Evolutionary conservation across 1,140 invertebrate species (phyloP).

Genomic region (Ceratitis capitata): DNA sequence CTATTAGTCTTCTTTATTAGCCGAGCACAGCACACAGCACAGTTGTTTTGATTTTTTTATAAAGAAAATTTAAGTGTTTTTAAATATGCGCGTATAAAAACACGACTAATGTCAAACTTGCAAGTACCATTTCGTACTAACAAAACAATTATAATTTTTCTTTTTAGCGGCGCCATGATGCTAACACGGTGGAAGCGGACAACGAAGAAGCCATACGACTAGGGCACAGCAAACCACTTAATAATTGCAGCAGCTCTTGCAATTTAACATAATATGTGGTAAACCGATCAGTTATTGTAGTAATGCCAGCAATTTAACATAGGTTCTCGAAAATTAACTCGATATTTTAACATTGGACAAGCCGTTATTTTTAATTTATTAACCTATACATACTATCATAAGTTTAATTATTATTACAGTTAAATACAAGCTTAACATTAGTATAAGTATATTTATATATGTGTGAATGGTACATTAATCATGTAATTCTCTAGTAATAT

Average conservation of each 20-base stretch:
- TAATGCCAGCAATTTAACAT: slow-evolving; percentile 63
- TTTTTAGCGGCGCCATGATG: slow-evolving; percentile 56
- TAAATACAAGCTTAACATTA: neutral
- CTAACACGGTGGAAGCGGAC: slow-evolving; percentile 51
- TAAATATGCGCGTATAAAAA: too few relatives aligned
- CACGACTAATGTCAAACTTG: too few relatives aligned
- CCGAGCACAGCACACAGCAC: too few relatives aligned
- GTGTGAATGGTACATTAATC: neutral
- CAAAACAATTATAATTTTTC: neutral
- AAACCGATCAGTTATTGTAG: slow-evolving; percentile 61
- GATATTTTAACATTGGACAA: neutral
- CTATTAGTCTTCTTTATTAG: too few relatives aligned
- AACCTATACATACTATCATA: neutral
- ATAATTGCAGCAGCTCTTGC: slow-evolving; percentile 63
- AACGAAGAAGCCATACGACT: slow-evolving; percentile 57
- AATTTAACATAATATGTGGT: slow-evolving; percentile 64
- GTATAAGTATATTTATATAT: neutral
- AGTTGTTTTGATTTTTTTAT: too few relatives aligned
- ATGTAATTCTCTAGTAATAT: neutral
- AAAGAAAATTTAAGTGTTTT: too few relatives aligned
- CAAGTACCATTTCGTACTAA: neutral
- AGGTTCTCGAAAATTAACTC: slow-evolving; percentile 50
- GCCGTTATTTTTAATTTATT: neutral
- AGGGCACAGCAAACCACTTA: slow-evolving; percentile 60
- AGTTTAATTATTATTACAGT: neutral